phyloP scores from a whole-genome alignment of 1,140 invertebrate species.

The Aethina tumida region DNA sequence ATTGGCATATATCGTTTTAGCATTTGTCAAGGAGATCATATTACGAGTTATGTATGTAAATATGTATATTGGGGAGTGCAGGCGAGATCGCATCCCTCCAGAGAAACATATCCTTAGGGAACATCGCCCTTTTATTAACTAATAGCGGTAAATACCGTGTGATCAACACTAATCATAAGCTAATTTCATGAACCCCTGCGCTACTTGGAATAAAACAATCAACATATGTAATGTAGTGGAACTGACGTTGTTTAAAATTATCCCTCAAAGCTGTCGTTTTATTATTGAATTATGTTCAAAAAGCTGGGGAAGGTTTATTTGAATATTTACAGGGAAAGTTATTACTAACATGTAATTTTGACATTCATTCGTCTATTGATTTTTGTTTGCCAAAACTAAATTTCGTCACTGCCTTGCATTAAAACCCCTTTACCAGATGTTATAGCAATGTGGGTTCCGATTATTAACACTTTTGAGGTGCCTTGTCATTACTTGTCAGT shows the following conservation, averaged over 20 bases:
- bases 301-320: no score
- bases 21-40: constrained; percentile 24
- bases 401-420: no score
- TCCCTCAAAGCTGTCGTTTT: constrained; percentile 20
- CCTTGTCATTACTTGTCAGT: no score
- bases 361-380: no score
- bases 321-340: no score
- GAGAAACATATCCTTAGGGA: constrained; percentile 19
- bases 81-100: constrained; percentile 13
- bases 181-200: constrained; percentile 29
- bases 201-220: constrained; percentile 34
- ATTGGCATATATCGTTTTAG: constrained; percentile 4
- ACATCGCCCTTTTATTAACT: constrained; percentile 31
- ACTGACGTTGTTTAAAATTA: constrained; percentile 27
- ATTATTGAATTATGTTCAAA: constrained; percentile 20
- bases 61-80: constrained; percentile 22
- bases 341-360: no score
- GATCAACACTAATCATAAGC: constrained; percentile 36
- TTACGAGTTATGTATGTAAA: constrained; percentile 34
- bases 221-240: constrained; percentile 29
- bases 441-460: no score
- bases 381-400: no score
- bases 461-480: no score
- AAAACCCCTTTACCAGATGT: no score
- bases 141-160: constrained; percentile 36